A percentile compares a stretch with the other conserved stretches of the same genome.
These are phyloP conservation scores for Vanessa atalanta DNA, from an alignment of 1,140 invertebrate species.

Conservation along the genomic window DNA sequence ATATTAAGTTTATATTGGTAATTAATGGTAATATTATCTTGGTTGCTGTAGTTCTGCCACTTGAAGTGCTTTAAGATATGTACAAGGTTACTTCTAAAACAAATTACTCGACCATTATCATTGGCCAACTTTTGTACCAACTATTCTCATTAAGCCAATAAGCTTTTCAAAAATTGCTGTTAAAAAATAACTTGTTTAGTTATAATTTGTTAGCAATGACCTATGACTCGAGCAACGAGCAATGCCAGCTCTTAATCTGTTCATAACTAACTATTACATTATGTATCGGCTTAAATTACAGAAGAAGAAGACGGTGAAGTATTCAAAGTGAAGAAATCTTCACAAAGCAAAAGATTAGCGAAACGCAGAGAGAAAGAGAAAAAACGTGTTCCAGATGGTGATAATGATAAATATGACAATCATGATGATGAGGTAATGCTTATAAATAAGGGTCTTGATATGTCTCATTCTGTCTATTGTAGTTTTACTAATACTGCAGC, in stretches of 20 bases:
- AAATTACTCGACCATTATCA: no score
- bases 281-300: slow-evolving; percentile 44
- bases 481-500: background rate
- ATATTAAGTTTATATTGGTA: no score
- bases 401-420: slow-evolving; percentile 73
- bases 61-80: no score
- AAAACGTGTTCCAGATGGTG: slow-evolving; percentile 54
- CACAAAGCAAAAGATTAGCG: slow-evolving; percentile 93
- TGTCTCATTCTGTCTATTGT: background rate
- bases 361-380: slow-evolving; percentile 91
- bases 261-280: background rate
- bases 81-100: no score
- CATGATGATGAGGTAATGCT: slow-evolving; percentile 59
- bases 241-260: background rate
- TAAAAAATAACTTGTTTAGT: no score
- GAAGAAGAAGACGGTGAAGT: slow-evolving; percentile 92
- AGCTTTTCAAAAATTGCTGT: no score
- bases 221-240: no score
- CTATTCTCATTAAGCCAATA: background rate
- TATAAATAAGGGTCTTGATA: background rate
- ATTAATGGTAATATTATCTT: no score
- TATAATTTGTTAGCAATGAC: no score
- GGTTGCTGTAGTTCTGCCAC: no score
- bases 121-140: background rate
- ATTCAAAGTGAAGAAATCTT: slow-evolving; percentile 97